Evolutionary conservation across 2,797 vertebrate species (phyloP), one percentile per base, ranked within the genome.

Genomic region (Betta splendens): DNA sequence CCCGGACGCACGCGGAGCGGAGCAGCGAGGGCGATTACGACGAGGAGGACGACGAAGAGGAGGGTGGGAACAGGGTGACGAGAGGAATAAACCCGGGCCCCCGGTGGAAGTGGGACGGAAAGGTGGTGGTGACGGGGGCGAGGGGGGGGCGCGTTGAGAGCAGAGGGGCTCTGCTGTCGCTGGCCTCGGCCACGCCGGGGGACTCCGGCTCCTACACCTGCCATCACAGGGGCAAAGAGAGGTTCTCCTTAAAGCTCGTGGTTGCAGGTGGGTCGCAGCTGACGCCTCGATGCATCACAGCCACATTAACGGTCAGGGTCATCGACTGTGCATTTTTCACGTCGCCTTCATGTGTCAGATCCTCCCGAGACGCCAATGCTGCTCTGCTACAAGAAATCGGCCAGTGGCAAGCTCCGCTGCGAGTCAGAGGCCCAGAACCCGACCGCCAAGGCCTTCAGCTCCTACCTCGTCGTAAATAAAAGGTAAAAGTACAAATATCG

Each of bases 181-280:
- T 92, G 46, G 28, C 45, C 12, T 49, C 77, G 62, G 70, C 89
- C 26, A 74, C 20, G 21, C 3, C 38, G 48, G 1, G 52, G 0
- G 80, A 93, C 72, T 86, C 92, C 0, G 96, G 94, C 9, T 90
- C 53, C 68, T 98, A 95, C 74, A 69, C 72, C 0, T 98, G 96
- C 80, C 83, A 80, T 2, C 10, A 17, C 26, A 77, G 63, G 1
- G 83, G 75, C 15, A 81, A 0, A 36, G 43, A 25, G 1, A 69
- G 61, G 1, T 89, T 86, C 31, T 76, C 83, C 0, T 12, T 94
- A 9, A 89, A 18, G 11, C 78, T 98, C 23, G 38, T 79, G 4
- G 85, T 95, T 3, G 87, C 90, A 60, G 93, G 95, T 96, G 45
- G 85, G 86, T 75, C 40, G 21, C 21, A 21, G 2, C 3, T 5